These are phyloP conservation scores for Thunnus maccoyii DNA, from an alignment of 2,113 vertebrate genomes.

Conservation along the genomic window DNA sequence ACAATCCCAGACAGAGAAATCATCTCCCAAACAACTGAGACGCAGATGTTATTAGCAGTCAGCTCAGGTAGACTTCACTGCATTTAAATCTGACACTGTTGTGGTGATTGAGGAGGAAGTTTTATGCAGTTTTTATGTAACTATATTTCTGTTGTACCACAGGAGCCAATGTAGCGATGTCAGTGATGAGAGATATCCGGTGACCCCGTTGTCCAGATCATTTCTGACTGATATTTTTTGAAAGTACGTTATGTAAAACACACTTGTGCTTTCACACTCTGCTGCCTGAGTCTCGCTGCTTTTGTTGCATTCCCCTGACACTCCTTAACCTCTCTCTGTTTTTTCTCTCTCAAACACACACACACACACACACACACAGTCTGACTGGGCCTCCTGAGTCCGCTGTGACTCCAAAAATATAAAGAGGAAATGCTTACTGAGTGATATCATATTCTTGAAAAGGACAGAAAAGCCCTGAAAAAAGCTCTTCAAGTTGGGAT, in stretches of 20 bases:
- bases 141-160: neutral
- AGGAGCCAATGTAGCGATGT: neutral
- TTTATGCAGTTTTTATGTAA: neutral
- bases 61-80: neutral
- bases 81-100: neutral
- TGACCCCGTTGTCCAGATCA: neutral
- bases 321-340: constrained; percentile 46
- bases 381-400: constrained; percentile 30
- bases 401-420: constrained; percentile 58
- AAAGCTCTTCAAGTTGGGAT: constrained; percentile 1
- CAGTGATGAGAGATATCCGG: neutral
- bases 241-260: constrained; percentile 34
- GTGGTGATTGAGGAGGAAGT: neutral
- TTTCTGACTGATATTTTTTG: constrained; percentile 3
- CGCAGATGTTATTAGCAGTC: neutral
- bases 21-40: neutral
- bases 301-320: constrained; percentile 25
- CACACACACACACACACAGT: constrained; percentile 16
- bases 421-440: constrained; percentile 64
- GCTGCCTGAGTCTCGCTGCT: constrained; percentile 2
- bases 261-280: neutral
- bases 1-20: neutral
- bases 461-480: constrained; percentile 25
- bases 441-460: constrained; percentile 66
- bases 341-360: constrained; percentile 37